Conservation (phyloP, 64 coral and sea anemone species). For the Hydrozoanthus tunicans region DNA sequence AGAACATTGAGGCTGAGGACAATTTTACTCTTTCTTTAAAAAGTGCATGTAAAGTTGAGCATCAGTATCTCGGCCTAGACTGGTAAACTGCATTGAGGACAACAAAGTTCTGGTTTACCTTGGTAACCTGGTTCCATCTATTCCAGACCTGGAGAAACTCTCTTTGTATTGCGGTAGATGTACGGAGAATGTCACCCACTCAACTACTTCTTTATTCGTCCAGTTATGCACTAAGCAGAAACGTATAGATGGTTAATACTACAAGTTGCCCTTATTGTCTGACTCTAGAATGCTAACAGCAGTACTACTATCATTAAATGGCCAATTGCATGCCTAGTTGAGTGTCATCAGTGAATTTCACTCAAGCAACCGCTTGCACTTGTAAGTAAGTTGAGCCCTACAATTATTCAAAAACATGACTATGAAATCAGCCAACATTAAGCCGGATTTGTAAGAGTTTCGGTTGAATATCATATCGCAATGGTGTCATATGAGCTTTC, state of each 20-base stretch:
- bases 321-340: neutral
- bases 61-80: no score
- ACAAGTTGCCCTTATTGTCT: no score
- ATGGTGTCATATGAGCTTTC: no score
- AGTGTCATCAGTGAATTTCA: no score
- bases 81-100: neutral
- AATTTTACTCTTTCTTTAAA: neutral
- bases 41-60: neutral
- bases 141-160: conserved; percentile 25
- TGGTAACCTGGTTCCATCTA: conserved; percentile 39
- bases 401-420: no score
- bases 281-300: no score
- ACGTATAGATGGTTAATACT: neutral
- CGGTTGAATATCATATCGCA: no score
- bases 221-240: conserved; percentile 29
- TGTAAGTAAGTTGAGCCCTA: no score
- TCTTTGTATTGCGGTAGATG: conserved; percentile 37
- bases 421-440: no score
- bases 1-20: no score
- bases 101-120: neutral
- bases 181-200: conserved; percentile 26
- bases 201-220: conserved; percentile 31
- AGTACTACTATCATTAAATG: neutral
- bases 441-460: no score
- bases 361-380: no score